Conservation (phyloP, 1,140 invertebrate genomes). For the Zaprionus inermis region DNA sequence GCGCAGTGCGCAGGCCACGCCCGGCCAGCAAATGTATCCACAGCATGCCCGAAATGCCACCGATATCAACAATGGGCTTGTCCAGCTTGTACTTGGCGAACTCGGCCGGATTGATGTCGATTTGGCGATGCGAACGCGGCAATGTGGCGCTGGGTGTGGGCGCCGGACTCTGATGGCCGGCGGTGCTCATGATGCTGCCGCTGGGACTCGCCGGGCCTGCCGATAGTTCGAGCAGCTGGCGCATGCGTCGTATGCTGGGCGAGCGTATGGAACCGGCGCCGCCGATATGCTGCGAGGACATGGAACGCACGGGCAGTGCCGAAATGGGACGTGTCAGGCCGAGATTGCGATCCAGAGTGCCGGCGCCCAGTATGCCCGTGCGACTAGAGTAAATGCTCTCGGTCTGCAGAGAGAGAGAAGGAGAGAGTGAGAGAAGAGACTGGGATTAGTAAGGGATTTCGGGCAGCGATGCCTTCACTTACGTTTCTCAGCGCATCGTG, state of each 20-base stretch:
- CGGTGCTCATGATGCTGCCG: conserved; percentile 85
- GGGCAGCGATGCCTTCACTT: conserved; percentile 66
- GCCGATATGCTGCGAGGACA: conserved; percentile 88
- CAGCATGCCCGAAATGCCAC: conserved; percentile 93
- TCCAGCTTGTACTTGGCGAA: conserved; percentile 97
- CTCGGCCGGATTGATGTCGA: conserved; percentile 96
- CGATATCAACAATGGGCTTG: conserved; percentile 87
- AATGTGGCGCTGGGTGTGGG: conserved; percentile 91
- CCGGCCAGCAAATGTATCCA: conserved; percentile 96
- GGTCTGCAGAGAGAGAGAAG: conserved; percentile 84
- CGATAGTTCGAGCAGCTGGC: conserved; percentile 91
- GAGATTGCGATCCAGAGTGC: conserved; percentile 86
- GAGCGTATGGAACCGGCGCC: conserved; percentile 86
- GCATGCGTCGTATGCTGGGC: conserved; percentile 90
- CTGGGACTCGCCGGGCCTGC: conserved; percentile 85
- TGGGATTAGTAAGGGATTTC: too few species aligned
- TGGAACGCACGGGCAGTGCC: conserved; percentile 86
- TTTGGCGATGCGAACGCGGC: conserved; percentile 89
- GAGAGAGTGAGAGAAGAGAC: neutral
- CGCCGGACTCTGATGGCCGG: conserved; percentile 87
- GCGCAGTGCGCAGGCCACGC: conserved; percentile 92
- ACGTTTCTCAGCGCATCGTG: conserved; percentile 92
- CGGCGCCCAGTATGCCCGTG: conserved; percentile 85
- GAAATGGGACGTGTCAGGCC: conserved; percentile 80
- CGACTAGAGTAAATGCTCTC: conserved; percentile 86